phyloP scores from a whole-genome alignment of 2,888 invertebrate genomes.

The Melanostoma mellinum region DNA sequence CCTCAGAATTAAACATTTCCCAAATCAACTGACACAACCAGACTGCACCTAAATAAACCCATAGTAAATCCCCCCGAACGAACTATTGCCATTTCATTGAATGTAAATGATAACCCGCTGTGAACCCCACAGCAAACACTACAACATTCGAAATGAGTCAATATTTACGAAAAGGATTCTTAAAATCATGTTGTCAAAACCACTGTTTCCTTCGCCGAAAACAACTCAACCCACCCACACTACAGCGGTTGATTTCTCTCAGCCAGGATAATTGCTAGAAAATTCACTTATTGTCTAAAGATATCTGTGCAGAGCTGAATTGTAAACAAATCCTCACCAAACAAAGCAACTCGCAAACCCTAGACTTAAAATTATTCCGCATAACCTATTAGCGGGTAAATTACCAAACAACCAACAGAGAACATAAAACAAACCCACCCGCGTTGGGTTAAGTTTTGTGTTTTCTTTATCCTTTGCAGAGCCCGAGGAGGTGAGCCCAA shows the following conservation, averaged over 20 bases:
- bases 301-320: constrained; percentile 48
- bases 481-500: constrained; percentile 5
- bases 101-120: constrained; percentile 5
- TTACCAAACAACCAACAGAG: constrained; percentile 38
- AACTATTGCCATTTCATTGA: not conserved
- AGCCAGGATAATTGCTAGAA: constrained; percentile 57
- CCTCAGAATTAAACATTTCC: no score
- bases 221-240: constrained; percentile 24
- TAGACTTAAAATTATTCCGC: constrained; percentile 44
- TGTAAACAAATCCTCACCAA: constrained; percentile 62
- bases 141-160: constrained; percentile 47
- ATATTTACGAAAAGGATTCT: constrained; percentile 52
- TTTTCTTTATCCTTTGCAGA: constrained; percentile 29
- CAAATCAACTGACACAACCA: not conserved
- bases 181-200: constrained; percentile 57
- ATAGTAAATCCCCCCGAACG: not conserved
- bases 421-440: not conserved
- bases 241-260: constrained; percentile 23
- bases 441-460: constrained; percentile 16
- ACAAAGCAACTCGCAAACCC: constrained; percentile 33
- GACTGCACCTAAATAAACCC: not conserved
- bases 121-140: constrained; percentile 18
- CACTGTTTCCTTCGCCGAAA: constrained; percentile 36
- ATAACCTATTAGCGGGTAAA: constrained; percentile 63
- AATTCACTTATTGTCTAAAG: constrained; percentile 60